Percentiles rank a stretch among this genome's conserved stretches.
These are phyloP conservation scores for Heliconius erato DNA, from an alignment of 2,888 invertebrate species.

Conservation along the genomic window DNA sequence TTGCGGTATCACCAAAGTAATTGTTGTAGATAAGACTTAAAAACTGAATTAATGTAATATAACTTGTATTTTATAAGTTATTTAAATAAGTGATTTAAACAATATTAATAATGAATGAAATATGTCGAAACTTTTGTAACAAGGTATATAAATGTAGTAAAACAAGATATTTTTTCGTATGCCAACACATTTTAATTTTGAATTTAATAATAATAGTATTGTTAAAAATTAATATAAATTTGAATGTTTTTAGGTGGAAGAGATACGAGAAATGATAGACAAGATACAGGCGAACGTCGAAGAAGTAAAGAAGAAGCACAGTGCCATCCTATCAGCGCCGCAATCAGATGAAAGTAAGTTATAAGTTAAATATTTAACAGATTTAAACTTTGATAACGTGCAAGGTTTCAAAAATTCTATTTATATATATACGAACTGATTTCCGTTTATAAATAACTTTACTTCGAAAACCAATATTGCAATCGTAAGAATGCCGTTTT, in stretches of 20 bases:
- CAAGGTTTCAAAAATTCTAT: neutral
- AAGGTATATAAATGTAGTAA: neutral
- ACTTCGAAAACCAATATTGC: slow-evolving; percentile 4
- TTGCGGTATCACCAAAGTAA: neutral
- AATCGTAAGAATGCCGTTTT: slow-evolving; percentile 23
- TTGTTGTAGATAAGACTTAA: neutral
- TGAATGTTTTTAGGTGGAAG: slow-evolving; percentile 93
- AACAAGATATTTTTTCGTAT: neutral
- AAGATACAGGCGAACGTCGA: slow-evolving; percentile 99
- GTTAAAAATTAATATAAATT: neutral
- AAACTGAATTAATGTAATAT: neutral
- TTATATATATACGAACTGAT: neutral
- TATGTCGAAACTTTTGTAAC: neutral
- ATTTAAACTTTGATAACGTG: neutral
- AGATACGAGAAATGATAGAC: slow-evolving; percentile 99
- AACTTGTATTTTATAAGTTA: neutral
- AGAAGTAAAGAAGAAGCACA: slow-evolving; percentile 99
- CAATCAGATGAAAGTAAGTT: slow-evolving; percentile 99
- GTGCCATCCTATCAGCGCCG: slow-evolving; percentile 99
- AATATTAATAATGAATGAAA: neutral
- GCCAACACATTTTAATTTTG: neutral
- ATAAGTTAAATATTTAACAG: slow-evolving; percentile 71
- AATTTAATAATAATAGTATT: neutral
- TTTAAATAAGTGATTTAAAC: neutral
- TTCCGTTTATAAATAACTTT: slow-evolving; percentile 8